Base-by-base conservation (phyloP, 2,888 invertebrate species). In the Chrysolina haemoptera region DNA sequence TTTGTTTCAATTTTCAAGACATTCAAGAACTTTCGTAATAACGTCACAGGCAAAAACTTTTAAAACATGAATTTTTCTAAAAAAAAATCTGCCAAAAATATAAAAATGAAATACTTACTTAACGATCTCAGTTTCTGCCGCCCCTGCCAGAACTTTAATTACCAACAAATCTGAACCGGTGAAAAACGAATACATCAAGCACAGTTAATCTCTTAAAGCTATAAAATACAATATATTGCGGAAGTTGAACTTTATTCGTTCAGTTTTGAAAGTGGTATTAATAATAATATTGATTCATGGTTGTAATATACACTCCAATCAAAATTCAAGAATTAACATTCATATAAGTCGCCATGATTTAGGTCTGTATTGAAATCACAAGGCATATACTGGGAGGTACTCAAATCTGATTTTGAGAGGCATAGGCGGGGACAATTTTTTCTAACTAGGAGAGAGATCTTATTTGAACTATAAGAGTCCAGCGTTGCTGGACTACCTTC, bases 261-360 rank as follows among this genome's bases (percentile, higher is more conserved):
- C 18, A 78, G 77, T 76, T 76, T 81, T 78, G 80, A 76, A 79
- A 75, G 74, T 76, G 75, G 75, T 76, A 70, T 73, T 76, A 80
- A 76, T 55, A 55, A 78, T 81, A 82, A 82, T 82, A 81, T 81
- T 81, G 82, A 82, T 82, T 80, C 78, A 82, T 81, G 79, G 77
- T 69, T 71, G 79, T 75, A 70, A 77, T 78, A 80, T 80, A 83
- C 55, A 55, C 18, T 55, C 55, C 22, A 55, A 82, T 83, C 81
- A 83, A 83, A 82, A 81, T 81, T 81, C 82, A 78, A 76, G 79
- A 82, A 82, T 82, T 82, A 82, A 82, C 80, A 81, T 81, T 81
- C 80, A 78, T 79, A 81, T 79, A 82, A 82, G 81, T 80, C 82
- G 79, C 71, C 75, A 77, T 81, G 81, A 82, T 82, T 81, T 78